Percentiles rank a stretch among this genome's conserved stretches.
These are phyloP conservation scores for Monochamus saltuarius DNA, from an alignment of 1,140 invertebrate genomes.

Conservation along the genomic window DNA sequence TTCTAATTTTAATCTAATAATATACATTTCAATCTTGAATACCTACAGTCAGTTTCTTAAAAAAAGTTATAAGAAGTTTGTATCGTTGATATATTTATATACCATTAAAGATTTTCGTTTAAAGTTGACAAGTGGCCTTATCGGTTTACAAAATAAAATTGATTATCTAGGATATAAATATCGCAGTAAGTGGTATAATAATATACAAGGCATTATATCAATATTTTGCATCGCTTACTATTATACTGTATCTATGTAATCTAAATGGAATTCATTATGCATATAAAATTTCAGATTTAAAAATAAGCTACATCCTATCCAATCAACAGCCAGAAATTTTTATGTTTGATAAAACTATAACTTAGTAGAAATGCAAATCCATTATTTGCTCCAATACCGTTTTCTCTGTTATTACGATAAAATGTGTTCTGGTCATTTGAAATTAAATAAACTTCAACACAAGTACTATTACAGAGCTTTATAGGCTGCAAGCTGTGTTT, in stretches of 20 bases:
- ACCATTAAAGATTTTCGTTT: slow-evolving; percentile 19
- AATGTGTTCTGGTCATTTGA: no score
- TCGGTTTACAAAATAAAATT: slow-evolving; percentile 30
- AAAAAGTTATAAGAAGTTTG: slow-evolving; percentile 42
- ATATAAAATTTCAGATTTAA: background rate
- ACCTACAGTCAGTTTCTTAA: slow-evolving; percentile 43
- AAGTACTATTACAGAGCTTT: no score
- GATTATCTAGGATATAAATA: slow-evolving; percentile 38
- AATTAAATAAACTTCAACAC: no score
- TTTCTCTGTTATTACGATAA: no score
- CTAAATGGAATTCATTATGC: slow-evolving; percentile 2
- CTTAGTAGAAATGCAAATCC: background rate
- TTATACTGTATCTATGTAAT: background rate
- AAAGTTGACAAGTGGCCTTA: no score
- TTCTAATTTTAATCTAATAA: slow-evolving; percentile 46
- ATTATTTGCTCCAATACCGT: no score
- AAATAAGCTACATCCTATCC: background rate
- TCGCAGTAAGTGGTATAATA: slow-evolving; percentile 22
- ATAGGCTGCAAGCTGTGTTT: no score
- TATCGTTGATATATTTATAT: slow-evolving; percentile 32
- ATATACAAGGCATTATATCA: background rate
- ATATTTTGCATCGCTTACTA: slow-evolving; percentile 6
- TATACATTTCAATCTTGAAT: slow-evolving; percentile 42
- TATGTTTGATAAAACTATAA: background rate
- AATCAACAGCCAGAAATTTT: background rate